phyloP scores from a whole-genome alignment of 2,888 invertebrate species.

The Caenorhabditis macrosperma region DNA sequence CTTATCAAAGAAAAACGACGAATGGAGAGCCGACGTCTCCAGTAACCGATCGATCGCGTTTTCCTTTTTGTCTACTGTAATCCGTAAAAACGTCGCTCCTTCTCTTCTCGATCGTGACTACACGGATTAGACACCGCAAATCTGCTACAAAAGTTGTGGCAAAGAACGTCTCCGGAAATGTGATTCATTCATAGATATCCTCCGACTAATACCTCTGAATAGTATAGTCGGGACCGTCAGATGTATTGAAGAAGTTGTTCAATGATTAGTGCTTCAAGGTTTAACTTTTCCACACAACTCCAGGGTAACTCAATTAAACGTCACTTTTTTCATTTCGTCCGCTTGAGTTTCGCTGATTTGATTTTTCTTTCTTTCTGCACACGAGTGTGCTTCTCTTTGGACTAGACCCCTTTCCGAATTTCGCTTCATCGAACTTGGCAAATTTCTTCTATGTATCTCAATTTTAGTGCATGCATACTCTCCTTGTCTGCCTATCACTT shows the following conservation, averaged over 20 bases:
- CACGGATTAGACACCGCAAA: conserved; percentile 39
- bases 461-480: neutral
- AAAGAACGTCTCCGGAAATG: conserved; percentile 33
- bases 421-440: neutral
- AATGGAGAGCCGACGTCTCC: too few species aligned
- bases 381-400: neutral
- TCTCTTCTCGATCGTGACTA: conserved; percentile 9
- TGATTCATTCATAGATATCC: conserved; percentile 5
- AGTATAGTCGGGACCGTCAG: neutral
- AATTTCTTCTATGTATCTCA: too few species aligned
- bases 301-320: conserved; percentile 9
- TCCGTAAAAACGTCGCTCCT: conserved; percentile 21
- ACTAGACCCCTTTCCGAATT: neutral
- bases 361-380: conserved; percentile 2
- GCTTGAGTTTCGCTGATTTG: conserved; percentile 1
- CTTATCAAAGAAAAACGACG: neutral
- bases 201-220: neutral
- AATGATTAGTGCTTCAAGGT: neutral
- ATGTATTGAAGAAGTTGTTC: neutral
- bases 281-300: neutral
- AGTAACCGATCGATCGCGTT: conserved; percentile 10
- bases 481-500: neutral
- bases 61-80: conserved; percentile 53
- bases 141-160: conserved; percentile 48
- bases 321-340: neutral